Evolutionary conservation across 2,797 vertebrate genomes (phyloP), one percentile per base, ranked within the genome.

Genomic region (Gobionotothen gibberifrons): DNA sequence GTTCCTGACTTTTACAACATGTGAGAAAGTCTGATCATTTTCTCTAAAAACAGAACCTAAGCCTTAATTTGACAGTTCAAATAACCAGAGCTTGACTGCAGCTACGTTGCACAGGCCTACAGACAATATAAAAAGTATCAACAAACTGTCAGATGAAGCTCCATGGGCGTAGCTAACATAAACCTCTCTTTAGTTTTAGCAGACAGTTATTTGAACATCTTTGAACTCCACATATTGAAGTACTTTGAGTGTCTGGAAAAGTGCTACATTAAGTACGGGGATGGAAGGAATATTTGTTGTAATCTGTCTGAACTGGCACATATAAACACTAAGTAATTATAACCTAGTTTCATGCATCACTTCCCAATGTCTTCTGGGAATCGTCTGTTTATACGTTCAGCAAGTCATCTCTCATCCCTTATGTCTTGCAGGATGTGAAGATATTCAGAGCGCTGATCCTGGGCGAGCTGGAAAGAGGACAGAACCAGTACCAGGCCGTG

Each of bases 361-460:
- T 72, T 75, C 32, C 1, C 32, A 40, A 0, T 43, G 78, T 49
- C 72, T 48, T 63, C 59, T 58, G 75, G 47, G 67, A 66, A 22
- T 57, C 9, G 17, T 82, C 58, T 84, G 70, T 80, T 81, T 57
- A 82, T 74, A 43, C 39, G 8, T 48, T 78, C 74, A 61, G 58
- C 54, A 65, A 11, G 14, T 78, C 79, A 52, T 78, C 61, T 63
- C 74, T 82, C 69, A 62, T 80, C 56, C n/a, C 26, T 80, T 22
- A 56, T 81, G 78, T 80, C 58, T 83, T 59, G 9, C 90, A 99
- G 97, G 95, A 97, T 87, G 96, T 99, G 92, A 99, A 99, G 94
- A 96, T 99, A 88, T 98, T 99, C 92, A 95, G 97, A 60, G 96
- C 98, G 3, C 94, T 99, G 89, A 97, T 99, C 89, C 94, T 99